Evolutionary conservation across 2,113 vertebrate species (phyloP).

Genomic region (Phaethon lepturus): DNA sequence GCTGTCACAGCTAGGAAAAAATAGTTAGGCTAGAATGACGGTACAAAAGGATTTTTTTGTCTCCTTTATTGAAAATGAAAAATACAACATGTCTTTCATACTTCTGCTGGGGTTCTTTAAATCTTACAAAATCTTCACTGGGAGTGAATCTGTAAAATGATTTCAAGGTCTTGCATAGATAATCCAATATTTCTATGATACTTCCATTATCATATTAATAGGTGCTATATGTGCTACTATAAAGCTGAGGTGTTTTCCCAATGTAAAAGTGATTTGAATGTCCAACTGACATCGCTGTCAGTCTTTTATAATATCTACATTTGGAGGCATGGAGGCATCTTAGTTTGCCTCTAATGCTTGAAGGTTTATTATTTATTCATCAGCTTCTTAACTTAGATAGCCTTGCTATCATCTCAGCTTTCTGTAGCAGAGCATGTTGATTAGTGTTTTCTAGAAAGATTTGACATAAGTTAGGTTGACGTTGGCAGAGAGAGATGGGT

Average conservation of each 20-base stretch:
- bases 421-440: not conserved
- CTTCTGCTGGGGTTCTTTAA: not conserved
- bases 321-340: not conserved
- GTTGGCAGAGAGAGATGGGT: not conserved
- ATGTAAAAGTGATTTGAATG: not conserved
- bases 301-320: not conserved
- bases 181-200: not conserved
- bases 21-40: not conserved
- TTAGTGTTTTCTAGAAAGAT: slow-evolving; percentile 36
- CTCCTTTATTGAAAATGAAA: not conserved
- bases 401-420: not conserved
- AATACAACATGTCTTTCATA: fast-evolving
- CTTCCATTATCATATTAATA: not conserved
- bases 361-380: not conserved
- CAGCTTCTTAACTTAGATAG: not conserved
- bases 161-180: not conserved
- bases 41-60: not conserved
- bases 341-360: not conserved
- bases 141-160: not conserved
- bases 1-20: not conserved
- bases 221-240: not conserved
- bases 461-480: slow-evolving; percentile 37
- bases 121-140: not conserved
- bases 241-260: not conserved
- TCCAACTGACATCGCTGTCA: not conserved